Evolutionary conservation across 2,113 vertebrate genomes (phyloP), one percentile per base, ranked within the genome.

Genomic region (Phyllopteryx taeniolatus): DNA sequence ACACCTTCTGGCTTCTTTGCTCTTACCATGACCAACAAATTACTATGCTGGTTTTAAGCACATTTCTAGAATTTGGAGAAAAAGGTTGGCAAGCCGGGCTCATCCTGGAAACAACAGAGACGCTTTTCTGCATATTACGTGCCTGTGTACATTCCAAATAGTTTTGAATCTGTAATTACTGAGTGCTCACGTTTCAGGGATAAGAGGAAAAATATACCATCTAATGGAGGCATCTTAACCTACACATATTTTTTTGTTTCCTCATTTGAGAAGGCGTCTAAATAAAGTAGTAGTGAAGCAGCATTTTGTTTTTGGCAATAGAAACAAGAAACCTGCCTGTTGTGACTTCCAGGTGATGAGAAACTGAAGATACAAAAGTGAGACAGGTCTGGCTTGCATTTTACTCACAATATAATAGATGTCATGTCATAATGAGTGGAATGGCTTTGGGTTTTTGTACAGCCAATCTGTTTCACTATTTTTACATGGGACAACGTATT

Each of bases 371-470:
- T 57, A 12, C 8, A 14, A 27, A 57, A 39, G 60, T 20, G 51
- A 66, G 56, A 22, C 13, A 15, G 22, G 70, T 51, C 67, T 27
- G 66, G 59, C 44, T 68, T 57, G 35, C 15, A 62, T 49, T 68
- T 20, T 31, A 0, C 53, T 61, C 56, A 42, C 17, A 59, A 20
- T 76, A 66, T 64, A 47, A 67, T 71, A 75, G 66, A 35, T 73
- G 73, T 65, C 69, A 59, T 74, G 72, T 80, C 60, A 67, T 77
- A 66, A 72, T 53, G 9, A 68, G 42, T n/a, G 4, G 77, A 8
- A 4, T 1, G 11, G 5, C 53, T 31, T 13, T 19, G 56, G 49
- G 57, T 59, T 8, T 2, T 22, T 35, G 7, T 7, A 64, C 56
- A 64, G 57, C 51, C 1, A 6, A 19, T 5, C 15, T 47, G 2